Evolutionary conservation across 2,113 vertebrate species (phyloP), one percentile per base, ranked within the genome.

Genomic region (Marmota flaviventris): DNA sequence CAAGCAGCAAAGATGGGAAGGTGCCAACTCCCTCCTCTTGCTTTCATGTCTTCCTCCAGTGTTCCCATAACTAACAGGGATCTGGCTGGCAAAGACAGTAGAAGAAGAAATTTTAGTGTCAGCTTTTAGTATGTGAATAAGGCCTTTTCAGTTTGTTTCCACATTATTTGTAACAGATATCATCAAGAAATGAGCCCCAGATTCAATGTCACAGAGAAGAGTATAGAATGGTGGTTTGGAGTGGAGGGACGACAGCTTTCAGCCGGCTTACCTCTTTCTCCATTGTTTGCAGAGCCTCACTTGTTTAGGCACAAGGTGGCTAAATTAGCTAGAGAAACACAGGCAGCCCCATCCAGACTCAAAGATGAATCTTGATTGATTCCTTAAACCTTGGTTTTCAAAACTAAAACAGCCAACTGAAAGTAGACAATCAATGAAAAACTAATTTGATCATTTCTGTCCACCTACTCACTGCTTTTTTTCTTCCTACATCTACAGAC

Each of bases 401-500:
- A 84, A 95, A 70, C 51, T 11, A 67, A 56, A 67, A 9, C 6
- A 69, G 48, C 9, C 58, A 27, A 18, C 45, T 29, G 48, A 58
- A 88, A 75, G 37, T 9, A 83, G 56, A 32, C 48, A 58, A 17
- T 53, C 45, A 32, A n/a, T 29, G 53, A 75, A 0, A 29, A 61
- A 25, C 14, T 81, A n/a, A 61, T 79, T 85, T 42, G 53, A 53
- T 69, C 3, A 39, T 69, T 75, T 82, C 48, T 85, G 9, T 25
- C n/a, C 22, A 58, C 2, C 2, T 9, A 58, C 29, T 14, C 0
- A 4, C 53, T 45, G 10, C 13, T 8, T 9, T 18, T 4, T 45
- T 45, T 45, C 42, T 45, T 34, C 34, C 18, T 18, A 37, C 53
- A 29, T 94, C 48, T 70, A 42, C 56, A 87, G 20, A 69, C 4